Percentiles rank a stretch among this genome's conserved stretches.
These are phyloP conservation scores for Cataglyphis hispanica DNA, from an alignment of 1,140 invertebrate species.

Conservation along the genomic window DNA sequence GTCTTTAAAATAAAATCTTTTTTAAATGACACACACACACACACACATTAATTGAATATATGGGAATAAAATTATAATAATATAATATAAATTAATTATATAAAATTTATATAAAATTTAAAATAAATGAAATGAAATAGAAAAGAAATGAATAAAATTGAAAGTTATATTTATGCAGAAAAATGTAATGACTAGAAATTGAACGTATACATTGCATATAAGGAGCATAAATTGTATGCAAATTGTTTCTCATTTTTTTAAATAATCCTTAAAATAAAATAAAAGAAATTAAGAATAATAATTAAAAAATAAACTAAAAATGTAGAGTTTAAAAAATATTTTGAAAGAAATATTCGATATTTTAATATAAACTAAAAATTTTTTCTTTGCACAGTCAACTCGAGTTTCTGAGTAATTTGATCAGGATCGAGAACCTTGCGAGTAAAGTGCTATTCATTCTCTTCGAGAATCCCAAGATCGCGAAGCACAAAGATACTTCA, in stretches of 20 bases:
- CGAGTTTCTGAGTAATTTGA: not conserved
- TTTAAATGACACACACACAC: not conserved
- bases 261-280: not conserved
- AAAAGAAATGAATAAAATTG: constrained; percentile 8
- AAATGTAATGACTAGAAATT: not conserved
- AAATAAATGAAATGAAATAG: not conserved
- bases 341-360: not conserved
- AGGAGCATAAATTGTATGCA: not conserved
- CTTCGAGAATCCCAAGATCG: constrained; percentile 13
- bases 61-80: not conserved
- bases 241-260: not conserved
- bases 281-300: not conserved
- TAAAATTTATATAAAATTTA: not conserved
- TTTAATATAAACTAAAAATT: not conserved
- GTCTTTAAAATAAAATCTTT: not conserved
- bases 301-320: not conserved
- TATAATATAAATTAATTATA: constrained; percentile 6
- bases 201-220: not conserved
- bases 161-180: not conserved
- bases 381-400: not conserved
- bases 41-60: not conserved
- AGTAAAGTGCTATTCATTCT: not conserved
- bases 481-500: not conserved
- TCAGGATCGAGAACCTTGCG: constrained; percentile 11
- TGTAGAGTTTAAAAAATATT: not conserved